Base-by-base conservation (phyloP, 2,113 vertebrate species). In the Cynoglossus semilaevis region DNA sequence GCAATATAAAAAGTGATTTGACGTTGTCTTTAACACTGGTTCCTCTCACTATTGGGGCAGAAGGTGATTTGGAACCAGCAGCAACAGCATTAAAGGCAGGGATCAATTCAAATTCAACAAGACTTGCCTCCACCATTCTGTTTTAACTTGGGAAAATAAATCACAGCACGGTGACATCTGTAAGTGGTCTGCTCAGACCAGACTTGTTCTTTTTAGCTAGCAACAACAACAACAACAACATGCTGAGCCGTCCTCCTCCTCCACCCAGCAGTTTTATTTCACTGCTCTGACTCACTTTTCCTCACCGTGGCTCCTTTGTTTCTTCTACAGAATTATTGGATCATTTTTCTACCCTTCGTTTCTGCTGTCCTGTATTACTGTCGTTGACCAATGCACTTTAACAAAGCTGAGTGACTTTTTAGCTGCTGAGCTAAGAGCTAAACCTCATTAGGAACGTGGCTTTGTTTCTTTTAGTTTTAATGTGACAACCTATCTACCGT, bases 131-230 rank as follows among this genome's bases (percentile, higher is more conserved):
- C 22, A 29, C 22, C 22, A 29, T 2, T 29, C 22, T 29, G 22
- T 29, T 29, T 29, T 29, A 29, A 29, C 22, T 29, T 29, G 22
- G 22, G 22, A 29, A 62, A 58, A 62, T 51, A 6, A 50, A 58
- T 56, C 37, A 50, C 3, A 53, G 66, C 22, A 53, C 41, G 43
- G 44, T 49, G 58, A 53, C 49, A 51, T 54, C 57, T 59, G 5
- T 34, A 15, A 63, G 41, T 49, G 50, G 45, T 54, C 44, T 35
- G 49, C 15, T 40, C 13, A 5, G 46, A 15, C 15, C 34, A 40
- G 11, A 53, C 13, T n/a, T n/a, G n/a, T n/a, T n/a, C n/a, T n/a
- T n/a, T n/a, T n/a, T n/a, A n/a, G n/a, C n/a, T n/a, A n/a, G n/a
- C n/a, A n/a, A n/a, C 8, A 36, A 42, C 43, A 22, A 0, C 13